Percentiles rank a stretch among this genome's conserved stretches.
Conservation (phyloP, 2,113 vertebrate genomes). For the Lamprotornis superbus region DNA sequence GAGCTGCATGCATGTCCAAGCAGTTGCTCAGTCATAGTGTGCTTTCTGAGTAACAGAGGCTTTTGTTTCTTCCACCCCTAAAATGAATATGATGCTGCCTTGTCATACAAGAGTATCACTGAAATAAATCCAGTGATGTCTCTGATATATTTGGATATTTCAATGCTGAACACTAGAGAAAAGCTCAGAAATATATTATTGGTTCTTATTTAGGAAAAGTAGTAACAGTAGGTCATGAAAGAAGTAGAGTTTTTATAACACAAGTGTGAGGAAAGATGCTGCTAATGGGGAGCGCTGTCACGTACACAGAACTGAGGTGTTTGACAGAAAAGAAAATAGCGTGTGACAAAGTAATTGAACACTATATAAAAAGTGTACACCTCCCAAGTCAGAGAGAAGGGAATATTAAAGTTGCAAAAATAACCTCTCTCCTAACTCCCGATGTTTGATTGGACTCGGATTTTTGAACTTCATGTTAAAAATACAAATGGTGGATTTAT, state of each 20-base stretch:
- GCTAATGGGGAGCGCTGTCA: background rate
- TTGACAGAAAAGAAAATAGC: background rate
- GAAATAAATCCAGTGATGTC: background rate
- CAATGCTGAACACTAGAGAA: background rate
- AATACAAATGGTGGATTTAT: background rate
- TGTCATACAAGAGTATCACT: background rate
- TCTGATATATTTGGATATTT: background rate
- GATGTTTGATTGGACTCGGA: background rate
- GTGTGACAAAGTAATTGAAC: background rate
- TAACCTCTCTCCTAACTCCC: background rate
- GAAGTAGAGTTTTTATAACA: background rate
- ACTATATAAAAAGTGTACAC: background rate
- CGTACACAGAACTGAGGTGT: background rate
- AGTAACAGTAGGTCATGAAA: fast-evolving
- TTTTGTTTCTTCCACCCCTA: background rate
- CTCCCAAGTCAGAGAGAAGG: background rate
- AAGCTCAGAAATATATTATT: background rate
- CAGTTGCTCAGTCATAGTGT: fast-evolving
- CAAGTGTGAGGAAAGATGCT: background rate
- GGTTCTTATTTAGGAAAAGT: background rate
- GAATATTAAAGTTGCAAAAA: background rate
- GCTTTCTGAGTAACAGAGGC: background rate
- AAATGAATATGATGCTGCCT: background rate
- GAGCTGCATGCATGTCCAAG: fast-evolving
- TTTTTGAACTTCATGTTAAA: background rate